Evolutionary conservation across 1,140 invertebrate species (phyloP), one percentile per base, ranked within the genome.

Genomic region (Xylocopa sonorina): DNA sequence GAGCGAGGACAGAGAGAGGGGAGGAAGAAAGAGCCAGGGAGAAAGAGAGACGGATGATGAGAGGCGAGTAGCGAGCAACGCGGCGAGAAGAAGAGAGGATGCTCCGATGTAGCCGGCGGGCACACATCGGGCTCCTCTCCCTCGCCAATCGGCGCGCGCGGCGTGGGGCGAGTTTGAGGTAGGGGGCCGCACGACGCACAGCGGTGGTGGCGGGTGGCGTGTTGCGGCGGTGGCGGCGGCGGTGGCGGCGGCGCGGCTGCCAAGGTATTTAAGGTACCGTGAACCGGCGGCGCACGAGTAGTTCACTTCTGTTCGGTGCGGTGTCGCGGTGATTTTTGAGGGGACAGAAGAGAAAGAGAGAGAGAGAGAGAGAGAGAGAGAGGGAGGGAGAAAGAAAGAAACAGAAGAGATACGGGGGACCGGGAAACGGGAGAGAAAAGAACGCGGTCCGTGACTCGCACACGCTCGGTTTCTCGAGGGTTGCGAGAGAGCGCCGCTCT

Each of bases 191-290:
- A 81, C 81, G 66, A 77, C 73, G 51, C 76, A 84, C 78, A 77
- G 78, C 72, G 83, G 83, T 82, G 80, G 86, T 82, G 87, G 81
- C 81, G 83, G n/a, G 84, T 84, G 81, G 81, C 75, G 72, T 69
- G 78, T 79, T 83, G 73, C 78, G 80, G 82, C 66, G 78, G 81
- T 72, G 83, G 86, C 63, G 83, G 79, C 48, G 76, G 75, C 64
- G 80, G 85, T 77, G 85, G 86, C 81, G 83, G 86, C 86, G 89
- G 89, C 90, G 86, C 88, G 88, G 89, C 85, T 80, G 85, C 87
- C 89, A 92, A 92, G 92, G 92, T 93, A 93, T 92, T 93, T 92
- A 93, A 93, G 92, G 92, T 92, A 92, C 91, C 90, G 92, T 91
- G 89, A 90, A 92, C 89, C 88, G 89, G 89, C 91, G 91, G 90